Evolutionary conservation across 2,797 vertebrate genomes (phyloP).

Genomic region (Mormyrops boulengeri): DNA sequence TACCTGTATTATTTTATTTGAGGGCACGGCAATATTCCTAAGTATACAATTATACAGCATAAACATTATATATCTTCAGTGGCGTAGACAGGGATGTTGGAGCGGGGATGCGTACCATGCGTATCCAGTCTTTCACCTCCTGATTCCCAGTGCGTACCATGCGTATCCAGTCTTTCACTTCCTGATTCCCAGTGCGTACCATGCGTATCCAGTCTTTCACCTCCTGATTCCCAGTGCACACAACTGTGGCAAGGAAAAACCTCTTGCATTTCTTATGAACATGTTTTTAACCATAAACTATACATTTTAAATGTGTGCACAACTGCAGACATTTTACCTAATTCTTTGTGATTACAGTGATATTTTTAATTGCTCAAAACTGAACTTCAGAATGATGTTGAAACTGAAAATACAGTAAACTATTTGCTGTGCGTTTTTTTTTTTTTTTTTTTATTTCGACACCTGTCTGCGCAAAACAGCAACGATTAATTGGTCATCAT

Average conservation of each 20-base stretch:
- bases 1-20: constrained; percentile 24
- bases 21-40: constrained; percentile 18
- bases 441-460: background rate
- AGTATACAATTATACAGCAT: background rate
- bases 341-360: background rate
- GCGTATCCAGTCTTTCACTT: too few relatives aligned
- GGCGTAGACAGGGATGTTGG: background rate
- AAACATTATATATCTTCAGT: background rate
- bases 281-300: background rate
- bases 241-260: background rate
- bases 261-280: background rate
- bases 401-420: background rate
- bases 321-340: background rate
- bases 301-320: background rate
- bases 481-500: background rate
- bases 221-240: background rate
- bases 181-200: background rate
- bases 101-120: background rate
- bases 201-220: too few relatives aligned
- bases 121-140: background rate
- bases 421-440: background rate
- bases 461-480: background rate
- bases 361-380: background rate
- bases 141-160: too few relatives aligned
- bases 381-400: background rate